Percentiles rank a stretch among this genome's conserved stretches.
These are phyloP conservation scores for Margaritifera margaritifera DNA, from an alignment of 2,888 invertebrate species.

Conservation along the genomic window DNA sequence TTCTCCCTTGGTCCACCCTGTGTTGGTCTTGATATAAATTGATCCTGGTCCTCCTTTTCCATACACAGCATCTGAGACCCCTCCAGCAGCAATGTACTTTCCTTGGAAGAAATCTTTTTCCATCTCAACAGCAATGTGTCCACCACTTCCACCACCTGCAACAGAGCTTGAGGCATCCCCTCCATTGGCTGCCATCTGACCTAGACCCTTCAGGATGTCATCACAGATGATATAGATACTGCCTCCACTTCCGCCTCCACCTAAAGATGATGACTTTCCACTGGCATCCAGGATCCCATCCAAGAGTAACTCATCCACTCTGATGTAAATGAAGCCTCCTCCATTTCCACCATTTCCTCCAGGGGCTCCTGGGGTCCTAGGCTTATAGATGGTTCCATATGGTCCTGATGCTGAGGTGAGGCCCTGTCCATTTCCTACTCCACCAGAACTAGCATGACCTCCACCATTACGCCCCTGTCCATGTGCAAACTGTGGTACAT, in stretches of 20 bases:
- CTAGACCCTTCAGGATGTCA: constrained; percentile 46
- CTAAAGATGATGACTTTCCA: constrained; percentile 34
- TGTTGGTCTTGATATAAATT: constrained; percentile 39
- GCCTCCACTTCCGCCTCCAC: constrained; percentile 58
- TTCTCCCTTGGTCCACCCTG: constrained; percentile 26
- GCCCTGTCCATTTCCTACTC: constrained; percentile 35
- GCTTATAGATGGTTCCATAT: constrained; percentile 53
- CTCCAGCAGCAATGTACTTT: constrained; percentile 44
- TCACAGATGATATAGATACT: constrained; percentile 47
- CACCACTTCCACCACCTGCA: constrained; percentile 58
- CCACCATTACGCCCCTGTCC: constrained; percentile 44
- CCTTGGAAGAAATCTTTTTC: constrained; percentile 38
- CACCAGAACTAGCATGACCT: constrained; percentile 51
- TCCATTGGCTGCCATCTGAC: constrained; percentile 46
- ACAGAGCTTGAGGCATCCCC: constrained; percentile 33
- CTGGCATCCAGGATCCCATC: constrained; percentile 54
- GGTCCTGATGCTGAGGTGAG: constrained; percentile 35
- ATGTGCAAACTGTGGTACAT: constrained; percentile 26
- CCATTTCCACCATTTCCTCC: constrained; percentile 49
- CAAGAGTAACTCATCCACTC: constrained; percentile 40
- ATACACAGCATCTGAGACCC: constrained; percentile 37
- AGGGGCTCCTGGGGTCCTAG: constrained; percentile 39
- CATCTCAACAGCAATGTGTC: constrained; percentile 49
- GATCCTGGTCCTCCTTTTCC: constrained; percentile 58
- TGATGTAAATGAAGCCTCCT: constrained; percentile 48